Percentiles rank a stretch among this genome's conserved stretches.
Evolutionary conservation across 2,888 invertebrate genomes (phyloP).

Genomic region (Mimachlamys varia): DNA sequence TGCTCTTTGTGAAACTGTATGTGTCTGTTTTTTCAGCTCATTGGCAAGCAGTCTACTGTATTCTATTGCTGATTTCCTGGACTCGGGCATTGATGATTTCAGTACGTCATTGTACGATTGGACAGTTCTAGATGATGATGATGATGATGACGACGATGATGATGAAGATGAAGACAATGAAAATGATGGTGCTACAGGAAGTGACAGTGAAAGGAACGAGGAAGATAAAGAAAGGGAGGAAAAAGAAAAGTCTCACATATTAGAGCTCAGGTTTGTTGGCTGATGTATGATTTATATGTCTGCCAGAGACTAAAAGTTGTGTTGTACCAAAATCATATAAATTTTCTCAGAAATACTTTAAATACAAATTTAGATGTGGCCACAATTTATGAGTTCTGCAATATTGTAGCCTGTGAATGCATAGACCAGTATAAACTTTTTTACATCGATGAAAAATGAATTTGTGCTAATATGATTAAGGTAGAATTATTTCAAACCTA

Average conservation of each 20-base stretch:
- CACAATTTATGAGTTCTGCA: too few species aligned
- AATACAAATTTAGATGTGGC: too few species aligned
- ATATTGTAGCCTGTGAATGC: too few species aligned
- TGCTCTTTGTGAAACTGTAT: too few species aligned
- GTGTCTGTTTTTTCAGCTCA: constrained; percentile 80
- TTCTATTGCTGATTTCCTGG: constrained; percentile 83
- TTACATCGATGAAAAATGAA: too few species aligned
- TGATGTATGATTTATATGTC: not conserved
- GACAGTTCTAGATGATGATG: constrained; percentile 57
- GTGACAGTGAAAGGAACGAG: constrained; percentile 42
- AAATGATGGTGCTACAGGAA: constrained; percentile 43
- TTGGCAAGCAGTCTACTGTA: constrained; percentile 83
- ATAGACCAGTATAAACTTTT: too few species aligned
- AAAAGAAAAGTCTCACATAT: constrained; percentile 35
- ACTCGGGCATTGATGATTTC: constrained; percentile 81
- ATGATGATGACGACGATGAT: constrained; percentile 54
- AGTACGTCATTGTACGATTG: constrained; percentile 78
- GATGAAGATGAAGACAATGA: constrained; percentile 52
- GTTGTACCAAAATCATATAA: not conserved
- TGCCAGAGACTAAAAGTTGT: not conserved
- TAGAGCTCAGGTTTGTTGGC: not conserved
- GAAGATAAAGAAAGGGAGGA: constrained; percentile 41
- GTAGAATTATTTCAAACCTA: too few species aligned
- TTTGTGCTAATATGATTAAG: too few species aligned
- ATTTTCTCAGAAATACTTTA: too few species aligned